phyloP scores from a whole-genome alignment of 2,888 invertebrate genomes.

The Drosophila heteroneura region DNA sequence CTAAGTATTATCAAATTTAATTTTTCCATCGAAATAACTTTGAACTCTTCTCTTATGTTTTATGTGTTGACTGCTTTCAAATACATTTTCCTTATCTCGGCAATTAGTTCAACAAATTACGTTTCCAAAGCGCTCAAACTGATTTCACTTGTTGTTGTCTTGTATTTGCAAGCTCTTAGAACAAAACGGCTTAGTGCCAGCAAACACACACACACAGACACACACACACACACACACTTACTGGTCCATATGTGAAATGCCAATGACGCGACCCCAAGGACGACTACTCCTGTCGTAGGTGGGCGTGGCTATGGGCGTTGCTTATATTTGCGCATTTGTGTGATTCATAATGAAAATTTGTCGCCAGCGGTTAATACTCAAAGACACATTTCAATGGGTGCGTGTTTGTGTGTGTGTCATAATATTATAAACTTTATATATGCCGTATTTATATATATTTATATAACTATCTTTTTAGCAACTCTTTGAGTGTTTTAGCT shows the following conservation, averaged over 20 bases:
- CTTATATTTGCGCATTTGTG: constrained; percentile 67
- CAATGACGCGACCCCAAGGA: constrained; percentile 31
- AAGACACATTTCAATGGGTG: neutral
- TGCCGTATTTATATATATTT: neutral
- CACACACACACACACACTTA: constrained; percentile 7
- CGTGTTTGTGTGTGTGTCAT: neutral
- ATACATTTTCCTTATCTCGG: neutral
- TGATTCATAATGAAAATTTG: constrained; percentile 51
- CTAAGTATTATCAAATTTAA: neutral
- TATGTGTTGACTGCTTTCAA: neutral
- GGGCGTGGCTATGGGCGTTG: constrained; percentile 54
- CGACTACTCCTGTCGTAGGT: constrained; percentile 20
- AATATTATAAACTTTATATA: too few species aligned
- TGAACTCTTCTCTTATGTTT: neutral
- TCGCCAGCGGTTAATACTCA: constrained; percentile 26
- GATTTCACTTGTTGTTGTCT: constrained; percentile 11
- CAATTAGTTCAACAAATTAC: constrained; percentile 37
- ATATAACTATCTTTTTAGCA: neutral
- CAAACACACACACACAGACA: constrained; percentile 13
- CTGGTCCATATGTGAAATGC: constrained; percentile 13
- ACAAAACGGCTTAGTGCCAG: constrained; percentile 61
- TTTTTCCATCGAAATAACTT: neutral
- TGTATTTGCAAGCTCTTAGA: constrained; percentile 32
- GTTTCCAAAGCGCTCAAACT: constrained; percentile 3
- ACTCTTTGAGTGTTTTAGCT: neutral